Percentiles rank a stretch among this genome's conserved stretches.
These are phyloP conservation scores for Taenioides sp. DNA, from an alignment of 2,797 vertebrate species.

Conservation along the genomic window DNA sequence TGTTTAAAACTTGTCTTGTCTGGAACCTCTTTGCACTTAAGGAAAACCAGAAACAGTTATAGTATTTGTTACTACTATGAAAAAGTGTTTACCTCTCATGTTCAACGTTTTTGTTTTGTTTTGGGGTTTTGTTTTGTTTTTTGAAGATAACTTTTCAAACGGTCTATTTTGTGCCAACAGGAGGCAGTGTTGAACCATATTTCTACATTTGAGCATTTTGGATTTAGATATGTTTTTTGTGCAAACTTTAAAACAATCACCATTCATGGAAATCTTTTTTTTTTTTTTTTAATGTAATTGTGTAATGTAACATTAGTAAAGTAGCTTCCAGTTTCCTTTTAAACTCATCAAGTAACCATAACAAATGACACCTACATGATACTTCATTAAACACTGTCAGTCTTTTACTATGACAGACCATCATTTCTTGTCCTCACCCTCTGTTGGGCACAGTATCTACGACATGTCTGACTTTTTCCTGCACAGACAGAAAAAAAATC, in stretches of 20 bases:
- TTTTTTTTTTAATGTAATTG: not conserved
- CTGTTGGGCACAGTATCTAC: constrained; percentile 53
- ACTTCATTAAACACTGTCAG: constrained; percentile 26
- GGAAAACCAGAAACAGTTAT: no score
- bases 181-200: constrained; percentile 48
- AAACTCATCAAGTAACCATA: constrained; percentile 16
- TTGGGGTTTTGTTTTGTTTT: no score
- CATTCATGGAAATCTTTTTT: not conserved
- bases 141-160: not conserved
- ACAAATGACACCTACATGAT: constrained; percentile 18
- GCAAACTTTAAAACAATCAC: constrained; percentile 9
- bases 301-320: constrained; percentile 9
- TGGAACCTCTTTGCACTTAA: no score
- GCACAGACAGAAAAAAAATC: constrained; percentile 52
- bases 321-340: constrained; percentile 24
- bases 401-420: constrained; percentile 38
- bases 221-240: not conserved
- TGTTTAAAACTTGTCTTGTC: no score
- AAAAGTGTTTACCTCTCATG: no score
- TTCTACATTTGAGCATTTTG: constrained; percentile 2
- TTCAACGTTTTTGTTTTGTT: no score
- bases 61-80: no score
- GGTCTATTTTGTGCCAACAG: constrained; percentile 32
- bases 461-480: constrained; percentile 55
- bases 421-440: constrained; percentile 39